Percentiles rank a stretch among this genome's conserved stretches.
phyloP scores from a whole-genome alignment of 2,888 invertebrate species.

The Euplagia quadripunctaria region DNA sequence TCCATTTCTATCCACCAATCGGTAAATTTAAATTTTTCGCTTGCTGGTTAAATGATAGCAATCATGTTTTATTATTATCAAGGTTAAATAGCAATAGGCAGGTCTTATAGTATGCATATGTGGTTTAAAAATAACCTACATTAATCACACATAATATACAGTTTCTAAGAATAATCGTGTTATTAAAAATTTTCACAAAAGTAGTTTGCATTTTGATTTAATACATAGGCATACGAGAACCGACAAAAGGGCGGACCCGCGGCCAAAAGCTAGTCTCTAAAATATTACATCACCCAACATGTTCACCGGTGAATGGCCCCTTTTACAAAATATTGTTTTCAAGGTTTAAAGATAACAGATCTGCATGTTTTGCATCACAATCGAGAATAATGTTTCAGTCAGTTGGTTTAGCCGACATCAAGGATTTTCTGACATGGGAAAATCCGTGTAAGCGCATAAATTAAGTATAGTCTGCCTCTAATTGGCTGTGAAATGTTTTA shows the following conservation, averaged over 20 bases:
- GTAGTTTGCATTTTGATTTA: too few species aligned
- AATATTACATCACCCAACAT: neutral
- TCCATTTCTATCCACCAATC: neutral
- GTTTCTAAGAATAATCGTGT: too few species aligned
- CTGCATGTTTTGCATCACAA: slow-evolving; percentile 25
- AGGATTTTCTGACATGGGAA: slow-evolving; percentile 16
- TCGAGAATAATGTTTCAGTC: slow-evolving; percentile 14
- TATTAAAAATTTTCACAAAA: too few species aligned
- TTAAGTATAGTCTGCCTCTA: neutral
- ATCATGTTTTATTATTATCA: too few species aligned
- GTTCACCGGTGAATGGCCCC: slow-evolving; percentile 22
- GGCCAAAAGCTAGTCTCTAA: too few species aligned
- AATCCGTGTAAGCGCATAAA: slow-evolving; percentile 9
- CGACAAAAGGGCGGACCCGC: too few species aligned
- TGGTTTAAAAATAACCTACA: neutral
- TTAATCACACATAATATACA: too few species aligned
- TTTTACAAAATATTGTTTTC: slow-evolving; percentile 22
- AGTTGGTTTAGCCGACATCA: slow-evolving; percentile 18
- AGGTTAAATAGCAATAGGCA: too few species aligned
- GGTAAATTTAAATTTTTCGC: neutral
- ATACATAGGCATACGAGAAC: too few species aligned
- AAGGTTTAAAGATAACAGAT: slow-evolving; percentile 35
- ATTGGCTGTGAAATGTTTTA: neutral
- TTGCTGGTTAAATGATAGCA: too few species aligned
- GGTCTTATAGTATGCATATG: too few species aligned